Conservation (phyloP, 2,113 vertebrate species). For the Oryzias curvinotus region DNA sequence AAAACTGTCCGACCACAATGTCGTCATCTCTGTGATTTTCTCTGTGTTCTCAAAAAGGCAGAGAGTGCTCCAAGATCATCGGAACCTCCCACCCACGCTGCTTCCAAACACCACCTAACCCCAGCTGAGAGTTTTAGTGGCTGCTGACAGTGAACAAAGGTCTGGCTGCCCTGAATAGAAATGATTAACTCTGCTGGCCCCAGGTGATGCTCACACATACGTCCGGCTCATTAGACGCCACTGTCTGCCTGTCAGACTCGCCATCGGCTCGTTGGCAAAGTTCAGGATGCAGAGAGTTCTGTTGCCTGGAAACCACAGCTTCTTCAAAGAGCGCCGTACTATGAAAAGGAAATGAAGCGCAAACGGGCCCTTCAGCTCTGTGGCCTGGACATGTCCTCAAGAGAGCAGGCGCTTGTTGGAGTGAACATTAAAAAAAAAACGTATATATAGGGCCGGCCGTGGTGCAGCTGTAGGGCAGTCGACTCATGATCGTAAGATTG, state of each 20-base stretch:
- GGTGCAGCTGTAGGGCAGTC: too few relatives aligned
- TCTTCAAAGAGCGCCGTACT: constrained; percentile 17
- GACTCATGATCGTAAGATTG: too few relatives aligned
- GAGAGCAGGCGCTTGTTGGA: too few relatives aligned
- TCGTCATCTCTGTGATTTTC: constrained; percentile 13
- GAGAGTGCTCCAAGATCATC: constrained; percentile 24
- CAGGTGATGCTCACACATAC: constrained; percentile 48
- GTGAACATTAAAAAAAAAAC: too few relatives aligned
- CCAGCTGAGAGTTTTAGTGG: constrained; percentile 12
- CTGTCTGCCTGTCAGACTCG: constrained; percentile 41
- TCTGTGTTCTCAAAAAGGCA: constrained; percentile 23
- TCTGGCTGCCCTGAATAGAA: constrained; percentile 29
- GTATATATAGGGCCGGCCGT: too few relatives aligned
- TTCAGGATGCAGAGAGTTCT: constrained; percentile 23
- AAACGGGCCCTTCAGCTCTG: constrained; percentile 25
- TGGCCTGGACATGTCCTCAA: background rate
- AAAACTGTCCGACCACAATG: constrained; percentile 11
- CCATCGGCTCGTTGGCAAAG: constrained; percentile 16
- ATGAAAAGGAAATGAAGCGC: constrained; percentile 20
- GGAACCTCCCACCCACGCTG: background rate
- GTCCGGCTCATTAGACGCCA: constrained; percentile 50
- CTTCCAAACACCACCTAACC: constrained; percentile 25
- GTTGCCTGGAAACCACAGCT: constrained; percentile 56
- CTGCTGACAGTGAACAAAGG: constrained; percentile 29
- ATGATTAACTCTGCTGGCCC: constrained; percentile 55